Conservation (phyloP, 2,113 vertebrate species). For the Spizaetus ornatus region DNA sequence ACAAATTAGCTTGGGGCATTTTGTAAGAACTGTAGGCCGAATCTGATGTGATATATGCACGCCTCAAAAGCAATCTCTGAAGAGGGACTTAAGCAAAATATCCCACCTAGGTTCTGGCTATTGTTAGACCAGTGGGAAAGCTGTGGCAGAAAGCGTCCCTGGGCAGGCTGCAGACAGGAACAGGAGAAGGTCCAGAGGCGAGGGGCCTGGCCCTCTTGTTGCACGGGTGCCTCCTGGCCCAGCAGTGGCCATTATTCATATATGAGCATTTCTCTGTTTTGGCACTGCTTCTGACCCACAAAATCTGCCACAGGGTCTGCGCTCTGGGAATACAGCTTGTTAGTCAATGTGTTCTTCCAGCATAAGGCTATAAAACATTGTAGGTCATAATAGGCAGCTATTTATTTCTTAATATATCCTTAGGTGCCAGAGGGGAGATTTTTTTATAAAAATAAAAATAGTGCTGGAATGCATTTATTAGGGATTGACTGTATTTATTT, state of each 20-base stretch:
- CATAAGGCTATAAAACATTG: background rate
- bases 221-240: background rate
- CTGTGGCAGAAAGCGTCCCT: background rate
- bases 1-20: background rate
- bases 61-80: background rate
- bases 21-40: background rate
- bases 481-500: slow-evolving; percentile 29
- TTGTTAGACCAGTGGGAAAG: background rate
- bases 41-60: background rate
- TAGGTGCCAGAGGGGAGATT: background rate
- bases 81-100: background rate
- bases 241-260: background rate
- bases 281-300: background rate
- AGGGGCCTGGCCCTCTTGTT: background rate
- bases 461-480: slow-evolving; percentile 12
- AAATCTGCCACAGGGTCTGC: background rate
- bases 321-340: background rate
- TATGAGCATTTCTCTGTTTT: background rate
- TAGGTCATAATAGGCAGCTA: background rate
- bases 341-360: background rate
- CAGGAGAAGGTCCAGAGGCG: background rate
- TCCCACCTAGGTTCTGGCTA: background rate
- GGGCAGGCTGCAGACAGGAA: background rate
- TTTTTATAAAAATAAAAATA: background rate
- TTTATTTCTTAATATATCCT: slow-evolving; percentile 1